Conservation (phyloP, 2,113 vertebrate species). For the Microtus montanus region DNA sequence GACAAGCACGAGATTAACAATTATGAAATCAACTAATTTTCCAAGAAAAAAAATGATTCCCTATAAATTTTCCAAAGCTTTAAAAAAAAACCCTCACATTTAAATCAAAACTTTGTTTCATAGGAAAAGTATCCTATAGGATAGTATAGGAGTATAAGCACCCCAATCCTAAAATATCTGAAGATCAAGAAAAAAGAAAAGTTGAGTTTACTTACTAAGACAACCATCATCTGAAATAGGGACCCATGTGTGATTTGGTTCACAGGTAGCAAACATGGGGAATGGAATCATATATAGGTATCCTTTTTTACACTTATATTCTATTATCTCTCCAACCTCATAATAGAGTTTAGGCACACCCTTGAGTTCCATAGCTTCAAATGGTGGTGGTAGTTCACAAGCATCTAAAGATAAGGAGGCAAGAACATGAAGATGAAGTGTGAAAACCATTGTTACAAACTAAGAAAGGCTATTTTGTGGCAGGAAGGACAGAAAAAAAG, state of each 20-base stretch:
- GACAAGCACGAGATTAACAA: not conserved
- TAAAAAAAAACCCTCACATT: not conserved
- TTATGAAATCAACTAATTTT: not conserved
- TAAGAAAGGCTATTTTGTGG: not conserved
- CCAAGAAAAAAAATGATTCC: not conserved
- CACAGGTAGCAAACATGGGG: constrained; percentile 22
- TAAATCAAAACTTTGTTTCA: constrained; percentile 8
- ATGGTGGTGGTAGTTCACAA: constrained; percentile 33
- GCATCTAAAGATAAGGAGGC: constrained; percentile 28
- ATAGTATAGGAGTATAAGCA: not conserved
- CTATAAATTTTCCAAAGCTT: constrained; percentile 16
- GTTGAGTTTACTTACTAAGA: constrained; percentile 57
- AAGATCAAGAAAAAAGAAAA: not conserved
- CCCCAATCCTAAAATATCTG: not conserved
- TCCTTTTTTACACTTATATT: constrained; percentile 20
- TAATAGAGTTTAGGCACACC: not conserved
- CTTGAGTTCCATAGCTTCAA: not conserved
- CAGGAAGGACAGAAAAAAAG: not conserved
- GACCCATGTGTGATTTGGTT: not conserved
- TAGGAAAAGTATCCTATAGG: constrained; percentile 39
- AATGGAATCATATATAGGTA: rapidly evolving
- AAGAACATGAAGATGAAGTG: not conserved
- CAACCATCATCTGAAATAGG: constrained; percentile 27
- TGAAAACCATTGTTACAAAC: not conserved
- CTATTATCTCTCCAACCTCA: not conserved